Conservation (phyloP, 2,113 vertebrate species). For the Epinephelus fuscoguttatus region DNA sequence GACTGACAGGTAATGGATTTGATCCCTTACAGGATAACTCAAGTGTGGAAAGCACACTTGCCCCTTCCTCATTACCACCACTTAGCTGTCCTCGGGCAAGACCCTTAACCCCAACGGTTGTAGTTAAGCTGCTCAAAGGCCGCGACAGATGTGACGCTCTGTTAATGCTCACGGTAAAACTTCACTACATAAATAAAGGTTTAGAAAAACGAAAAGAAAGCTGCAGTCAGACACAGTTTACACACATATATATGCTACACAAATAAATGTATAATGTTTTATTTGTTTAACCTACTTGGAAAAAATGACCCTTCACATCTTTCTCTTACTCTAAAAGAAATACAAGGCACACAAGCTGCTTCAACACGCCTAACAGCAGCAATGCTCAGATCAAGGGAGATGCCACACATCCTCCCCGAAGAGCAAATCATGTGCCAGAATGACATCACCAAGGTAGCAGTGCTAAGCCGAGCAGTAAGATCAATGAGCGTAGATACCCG, state of each 20-base stretch:
- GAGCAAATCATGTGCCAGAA: constrained; percentile 67
- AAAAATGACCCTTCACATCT: not conserved
- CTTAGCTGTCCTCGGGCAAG: not conserved
- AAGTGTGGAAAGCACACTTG: not conserved
- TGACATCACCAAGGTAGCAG: constrained; percentile 65
- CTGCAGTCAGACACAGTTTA: too few species aligned
- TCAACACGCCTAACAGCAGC: constrained; percentile 65
- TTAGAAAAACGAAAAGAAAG: too few species aligned
- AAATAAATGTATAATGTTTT: not conserved
- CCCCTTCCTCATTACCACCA: not conserved
- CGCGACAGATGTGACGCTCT: not conserved
- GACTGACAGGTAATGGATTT: not conserved
- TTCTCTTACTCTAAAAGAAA: not conserved
- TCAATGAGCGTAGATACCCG: constrained; percentile 35
- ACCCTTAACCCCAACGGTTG: not conserved
- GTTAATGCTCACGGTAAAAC: too few species aligned
- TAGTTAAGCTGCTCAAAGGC: too few species aligned
- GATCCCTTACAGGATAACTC: not conserved
- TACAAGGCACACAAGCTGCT: not conserved
- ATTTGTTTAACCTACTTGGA: not conserved
- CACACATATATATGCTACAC: too few species aligned
- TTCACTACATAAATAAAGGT: too few species aligned
- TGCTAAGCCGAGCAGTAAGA: constrained; percentile 36
- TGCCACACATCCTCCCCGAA: constrained; percentile 49
- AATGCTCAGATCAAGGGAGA: constrained; percentile 66